These are phyloP conservation scores for Tauraco hartlaubi DNA, from an alignment of 2,797 vertebrate species.

Conservation along the genomic window DNA sequence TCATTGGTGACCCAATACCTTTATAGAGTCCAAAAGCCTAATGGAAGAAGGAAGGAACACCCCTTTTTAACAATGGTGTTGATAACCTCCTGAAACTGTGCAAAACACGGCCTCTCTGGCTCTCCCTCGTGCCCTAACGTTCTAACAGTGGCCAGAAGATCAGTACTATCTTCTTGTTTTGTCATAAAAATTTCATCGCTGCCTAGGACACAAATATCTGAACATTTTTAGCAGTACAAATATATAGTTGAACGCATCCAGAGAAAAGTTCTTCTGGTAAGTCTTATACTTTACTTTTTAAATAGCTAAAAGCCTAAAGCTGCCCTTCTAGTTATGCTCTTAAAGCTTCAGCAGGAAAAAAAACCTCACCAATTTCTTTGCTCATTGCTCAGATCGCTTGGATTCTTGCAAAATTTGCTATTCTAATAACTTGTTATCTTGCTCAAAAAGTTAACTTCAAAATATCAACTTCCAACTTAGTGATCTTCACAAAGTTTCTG, in stretches of 20 bases:
- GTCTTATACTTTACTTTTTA: neutral
- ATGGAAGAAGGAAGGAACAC: neutral
- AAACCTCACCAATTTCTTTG: neutral
- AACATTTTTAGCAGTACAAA: neutral
- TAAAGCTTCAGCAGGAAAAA: neutral
- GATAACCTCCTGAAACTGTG: neutral
- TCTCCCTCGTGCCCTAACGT: neutral
- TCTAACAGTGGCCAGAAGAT: neutral
- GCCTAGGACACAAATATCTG: neutral
- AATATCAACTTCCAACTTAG: neutral
- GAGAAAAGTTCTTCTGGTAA: neutral
- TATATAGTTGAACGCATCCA: neutral
- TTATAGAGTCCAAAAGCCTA: conserved; percentile 94
- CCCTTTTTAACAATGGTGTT: neutral
- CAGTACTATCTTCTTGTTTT: neutral
- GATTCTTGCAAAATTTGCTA: neutral
- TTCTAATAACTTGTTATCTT: neutral
- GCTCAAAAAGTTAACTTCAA: neutral
- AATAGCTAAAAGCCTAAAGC: neutral
- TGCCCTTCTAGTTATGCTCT: neutral
- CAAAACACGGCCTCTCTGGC: neutral
- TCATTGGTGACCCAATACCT: conserved; percentile 98
- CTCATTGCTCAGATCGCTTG: neutral
- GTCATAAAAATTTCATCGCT: neutral
- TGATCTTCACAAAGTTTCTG: neutral